Conservation (phyloP, 2,888 invertebrate species). For the Thysanoteuthis rhombus region DNA sequence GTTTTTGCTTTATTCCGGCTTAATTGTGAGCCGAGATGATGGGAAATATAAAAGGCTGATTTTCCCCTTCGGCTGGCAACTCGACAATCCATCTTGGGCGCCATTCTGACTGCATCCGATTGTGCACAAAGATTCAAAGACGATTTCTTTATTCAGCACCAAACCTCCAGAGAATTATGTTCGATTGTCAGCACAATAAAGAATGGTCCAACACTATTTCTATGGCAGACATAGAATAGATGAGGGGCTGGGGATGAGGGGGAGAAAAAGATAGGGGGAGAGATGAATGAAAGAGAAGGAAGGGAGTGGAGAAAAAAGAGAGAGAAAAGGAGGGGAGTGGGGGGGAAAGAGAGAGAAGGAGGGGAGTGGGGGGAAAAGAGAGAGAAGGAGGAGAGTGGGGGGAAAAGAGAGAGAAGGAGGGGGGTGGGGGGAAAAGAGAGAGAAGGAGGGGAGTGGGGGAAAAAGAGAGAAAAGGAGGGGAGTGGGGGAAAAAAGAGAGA, state of each 20-base stretch:
- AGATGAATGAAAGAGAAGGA: not conserved
- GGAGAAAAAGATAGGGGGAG: not conserved
- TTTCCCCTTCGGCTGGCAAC: not conserved
- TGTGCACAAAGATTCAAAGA: not conserved
- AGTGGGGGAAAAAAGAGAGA: not conserved
- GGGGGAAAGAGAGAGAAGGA: not conserved
- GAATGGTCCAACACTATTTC: not conserved
- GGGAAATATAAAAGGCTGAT: not conserved
- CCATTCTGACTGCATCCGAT: not conserved
- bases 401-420: not conserved
- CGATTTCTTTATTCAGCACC: not conserved
- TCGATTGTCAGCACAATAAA: not conserved
- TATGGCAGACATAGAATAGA: not conserved
- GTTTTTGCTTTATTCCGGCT: not conserved
- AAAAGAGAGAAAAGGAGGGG: too few relatives aligned
- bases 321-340: not conserved
- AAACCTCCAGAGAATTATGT: not conserved
- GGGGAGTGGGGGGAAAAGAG: not conserved
- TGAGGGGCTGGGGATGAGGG: not conserved
- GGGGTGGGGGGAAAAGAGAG: too few relatives aligned
- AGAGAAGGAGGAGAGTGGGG: not conserved
- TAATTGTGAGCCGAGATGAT: not conserved
- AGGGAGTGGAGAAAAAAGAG: too few relatives aligned
- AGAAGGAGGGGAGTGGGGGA: not conserved
- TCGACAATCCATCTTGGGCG: not conserved